Base-by-base conservation (phyloP, 2,888 invertebrate genomes). In the Drosophila mayaguana region DNA sequence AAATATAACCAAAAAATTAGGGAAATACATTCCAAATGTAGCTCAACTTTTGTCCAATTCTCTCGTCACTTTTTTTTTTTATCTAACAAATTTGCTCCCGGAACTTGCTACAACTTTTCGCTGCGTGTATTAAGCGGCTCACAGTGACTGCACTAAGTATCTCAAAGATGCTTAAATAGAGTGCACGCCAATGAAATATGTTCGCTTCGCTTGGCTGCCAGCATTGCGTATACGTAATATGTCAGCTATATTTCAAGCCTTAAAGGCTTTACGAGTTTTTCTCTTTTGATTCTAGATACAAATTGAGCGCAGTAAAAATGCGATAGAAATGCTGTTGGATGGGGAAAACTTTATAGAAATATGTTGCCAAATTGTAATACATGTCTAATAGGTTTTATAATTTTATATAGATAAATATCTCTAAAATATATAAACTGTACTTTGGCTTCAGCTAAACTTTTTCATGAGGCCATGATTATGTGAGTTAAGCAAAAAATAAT, bases 101-200 rank as follows among this genome's bases (percentile, higher is more conserved):
- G 3, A 22, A 48, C 28, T 22, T 22, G 20, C 53, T 38, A 6
- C 54, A 16, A 12, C 12, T n/a, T 61, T 65, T 40, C 34, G 43
- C 45, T 32, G 9, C 68, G 74, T 73, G 74, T 61, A 74, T 6
- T 68, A 63, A 63, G 63, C 69, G 46, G 73, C 60, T 51, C 68
- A 60, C 54, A 61, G 50, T 63, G 72, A 59, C 48, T 76, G 62
- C 65, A 50, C 61, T 55, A 76, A 76, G 61, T 40, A 56, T 63
- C 43, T 55, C 48, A 72, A 75, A 72, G 77, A 55, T 56, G 66
- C 62, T 62, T 62, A 63, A 59, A 18, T 59, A 62, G 45, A 56
- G 65, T 54, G 61, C 60, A 76, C 57, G 60, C 42, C 40, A 53
- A 53, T 42, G 51, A 55, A 63, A 34, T 59, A 59, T 59, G 59